These are phyloP conservation scores for Artibeus lituratus DNA, from an alignment of 2,797 vertebrate species.

Conservation along the genomic window DNA sequence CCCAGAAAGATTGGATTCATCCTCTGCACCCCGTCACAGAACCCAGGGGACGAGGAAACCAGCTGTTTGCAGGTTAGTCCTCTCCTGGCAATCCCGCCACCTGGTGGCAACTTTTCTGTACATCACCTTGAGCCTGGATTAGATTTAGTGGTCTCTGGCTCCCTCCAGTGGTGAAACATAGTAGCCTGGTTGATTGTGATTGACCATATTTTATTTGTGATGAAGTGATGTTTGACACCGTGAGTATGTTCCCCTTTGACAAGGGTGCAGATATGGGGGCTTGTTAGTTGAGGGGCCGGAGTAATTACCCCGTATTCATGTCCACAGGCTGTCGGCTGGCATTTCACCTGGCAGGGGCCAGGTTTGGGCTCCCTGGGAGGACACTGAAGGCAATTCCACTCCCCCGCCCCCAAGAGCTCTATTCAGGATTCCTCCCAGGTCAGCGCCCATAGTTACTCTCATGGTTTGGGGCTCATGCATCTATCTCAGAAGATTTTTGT, in stretches of 20 bases:
- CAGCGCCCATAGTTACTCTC: background rate
- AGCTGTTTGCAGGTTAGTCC: too few species aligned
- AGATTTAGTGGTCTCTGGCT: background rate
- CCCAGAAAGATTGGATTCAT: background rate
- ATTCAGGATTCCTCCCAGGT: background rate
- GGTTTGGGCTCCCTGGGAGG: background rate
- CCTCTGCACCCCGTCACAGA: background rate
- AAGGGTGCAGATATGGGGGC: background rate
- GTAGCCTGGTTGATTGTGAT: background rate
- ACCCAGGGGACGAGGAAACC: fast-evolving
- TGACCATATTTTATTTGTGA: background rate
- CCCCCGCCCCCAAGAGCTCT: background rate
- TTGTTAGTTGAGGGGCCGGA: background rate
- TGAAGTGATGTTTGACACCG: background rate
- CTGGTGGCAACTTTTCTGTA: background rate
- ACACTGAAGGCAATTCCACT: background rate
- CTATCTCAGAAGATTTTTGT: background rate
- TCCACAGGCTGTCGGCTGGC: background rate
- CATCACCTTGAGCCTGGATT: background rate
- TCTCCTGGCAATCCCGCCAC: background rate
- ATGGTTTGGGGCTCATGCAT: background rate
- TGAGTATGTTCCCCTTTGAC: background rate
- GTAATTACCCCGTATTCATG: too few species aligned
- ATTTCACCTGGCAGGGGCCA: background rate
- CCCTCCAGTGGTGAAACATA: background rate